phyloP scores from a whole-genome alignment of 1,140 invertebrate genomes.

The Tribolium castaneum region DNA sequence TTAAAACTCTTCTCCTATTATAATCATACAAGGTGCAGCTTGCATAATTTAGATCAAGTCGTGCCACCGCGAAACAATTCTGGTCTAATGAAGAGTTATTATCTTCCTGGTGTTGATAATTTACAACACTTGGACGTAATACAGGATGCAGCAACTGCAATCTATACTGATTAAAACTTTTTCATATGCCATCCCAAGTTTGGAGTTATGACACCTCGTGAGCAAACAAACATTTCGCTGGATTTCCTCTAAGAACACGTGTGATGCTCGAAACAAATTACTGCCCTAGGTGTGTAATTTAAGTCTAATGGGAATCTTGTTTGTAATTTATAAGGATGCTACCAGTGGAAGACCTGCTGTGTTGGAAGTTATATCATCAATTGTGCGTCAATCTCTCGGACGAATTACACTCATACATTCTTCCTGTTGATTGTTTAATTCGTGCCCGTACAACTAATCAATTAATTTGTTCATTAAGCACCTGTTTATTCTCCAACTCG shows the following conservation, averaged over 20 bases:
- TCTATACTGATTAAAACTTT: conserved; percentile 25
- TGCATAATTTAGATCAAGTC: conserved; percentile 23
- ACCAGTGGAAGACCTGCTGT: conserved; percentile 34
- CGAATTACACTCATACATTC: conserved; percentile 8
- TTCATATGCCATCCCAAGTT: not conserved
- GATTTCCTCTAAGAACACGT: conserved; percentile 5
- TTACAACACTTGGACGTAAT: conserved; percentile 4
- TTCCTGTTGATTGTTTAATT: conserved; percentile 17
- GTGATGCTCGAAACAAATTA: conserved; percentile 27
- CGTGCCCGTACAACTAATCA: conserved; percentile 24
- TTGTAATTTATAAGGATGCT: conserved; percentile 39
- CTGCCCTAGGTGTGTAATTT: conserved; percentile 31
- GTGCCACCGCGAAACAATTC: conserved; percentile 10
- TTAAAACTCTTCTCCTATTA: conserved; percentile 6
- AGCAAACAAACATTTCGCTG: not conserved
- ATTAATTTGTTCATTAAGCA: conserved; percentile 29
- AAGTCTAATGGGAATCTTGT: conserved; percentile 33
- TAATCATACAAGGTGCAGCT: conserved; percentile 5
- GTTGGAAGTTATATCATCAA: conserved; percentile 32
- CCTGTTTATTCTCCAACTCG: conserved; percentile 2
- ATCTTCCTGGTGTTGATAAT: conserved; percentile 1
- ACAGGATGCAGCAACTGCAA: not conserved
- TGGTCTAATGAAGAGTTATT: conserved; percentile 28
- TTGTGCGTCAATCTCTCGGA: conserved; percentile 29
- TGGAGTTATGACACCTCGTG: not conserved